phyloP scores from a whole-genome alignment of 2,113 vertebrate genomes.

The Euleptes europaea region DNA sequence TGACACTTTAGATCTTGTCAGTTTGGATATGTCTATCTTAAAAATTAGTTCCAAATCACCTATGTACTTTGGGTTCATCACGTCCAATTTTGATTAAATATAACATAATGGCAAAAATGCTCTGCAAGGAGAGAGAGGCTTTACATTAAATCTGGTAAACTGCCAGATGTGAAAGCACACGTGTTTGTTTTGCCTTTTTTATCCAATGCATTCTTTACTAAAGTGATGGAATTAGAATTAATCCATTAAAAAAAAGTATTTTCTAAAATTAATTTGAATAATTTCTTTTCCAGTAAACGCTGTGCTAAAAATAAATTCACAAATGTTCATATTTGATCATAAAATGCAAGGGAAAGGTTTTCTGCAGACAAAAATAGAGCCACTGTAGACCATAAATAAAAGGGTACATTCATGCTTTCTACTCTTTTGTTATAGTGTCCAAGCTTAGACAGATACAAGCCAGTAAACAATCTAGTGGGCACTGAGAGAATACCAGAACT shows the following conservation, averaged over 20 bases:
- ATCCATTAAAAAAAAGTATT: constrained; percentile 81
- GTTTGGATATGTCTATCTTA: background rate
- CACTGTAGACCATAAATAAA: constrained; percentile 74
- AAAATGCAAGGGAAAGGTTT: constrained; percentile 72
- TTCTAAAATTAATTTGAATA: constrained; percentile 77
- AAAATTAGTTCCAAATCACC: background rate
- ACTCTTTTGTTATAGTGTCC: constrained; percentile 71
- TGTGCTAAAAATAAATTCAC: constrained; percentile 79
- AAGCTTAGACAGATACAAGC: constrained; percentile 62
- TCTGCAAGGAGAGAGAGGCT: constrained; percentile 73
- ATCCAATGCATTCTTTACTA: background rate
- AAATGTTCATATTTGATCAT: constrained; percentile 76
- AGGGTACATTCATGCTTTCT: constrained; percentile 71
- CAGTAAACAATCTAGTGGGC: constrained; percentile 69
- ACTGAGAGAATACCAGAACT: background rate
- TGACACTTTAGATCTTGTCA: background rate
- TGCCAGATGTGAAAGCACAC: background rate
- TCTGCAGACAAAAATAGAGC: constrained; percentile 72
- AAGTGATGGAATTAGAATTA: constrained; percentile 77
- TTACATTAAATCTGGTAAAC: constrained; percentile 65
- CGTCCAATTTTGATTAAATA: constrained; percentile 69
- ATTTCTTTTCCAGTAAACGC: constrained; percentile 74
- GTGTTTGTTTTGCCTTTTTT: background rate
- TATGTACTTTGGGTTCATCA: constrained; percentile 54
- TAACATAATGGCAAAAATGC: constrained; percentile 71